Evolutionary conservation across 1,140 invertebrate species (phyloP), one percentile per base, ranked within the genome.

Genomic region (Megalopta genalis): DNA sequence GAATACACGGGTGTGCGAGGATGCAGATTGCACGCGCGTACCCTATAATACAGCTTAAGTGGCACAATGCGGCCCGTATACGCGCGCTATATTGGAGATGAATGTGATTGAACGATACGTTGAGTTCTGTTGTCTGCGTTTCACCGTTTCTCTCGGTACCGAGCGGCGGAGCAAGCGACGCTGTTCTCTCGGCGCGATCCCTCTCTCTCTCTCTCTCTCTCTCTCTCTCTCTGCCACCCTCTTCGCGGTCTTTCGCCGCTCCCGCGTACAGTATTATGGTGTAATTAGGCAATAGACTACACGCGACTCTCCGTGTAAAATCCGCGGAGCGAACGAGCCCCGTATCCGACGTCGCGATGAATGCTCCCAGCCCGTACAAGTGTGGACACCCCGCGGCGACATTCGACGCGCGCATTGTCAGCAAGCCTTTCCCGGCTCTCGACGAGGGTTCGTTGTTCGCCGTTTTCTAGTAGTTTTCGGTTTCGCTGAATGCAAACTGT

Each of bases 311-410:
- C 83, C 85, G 83, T 85, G 86, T 86, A 87, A 89, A 90, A 87
- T 83, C 68, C 85, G 85, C 80, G 80, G 86, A 86, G 80, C 81
- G 88, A 89, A 86, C 86, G 81, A 66, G 46, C 37, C 63, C 65
- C 52, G 70, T 72, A 57, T 70, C 25, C 67, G 49, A 25, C 37
- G 69, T 77, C 42, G 65, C 9, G 60, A n/a, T 77, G 84, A 86
- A 86, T 86, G 62, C 60, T 57, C n/a, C 18, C 75, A 49, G 59
- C 23, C n/a, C 67, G 81, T 65, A 83, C 80, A 87, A 88, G 86
- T 90, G 90, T 84, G 87, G 90, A 90, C 87, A 80, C 86, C 89
- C 90, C 89, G 89, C 80, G 66, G 90, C 83, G 89, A 83, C 86
- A 88, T 86, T 86, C 88, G 86, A 87, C 85, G 78, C 42, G 70